Conservation (phyloP, 2,113 vertebrate genomes). For the Rhabdomys dilectus region DNA sequence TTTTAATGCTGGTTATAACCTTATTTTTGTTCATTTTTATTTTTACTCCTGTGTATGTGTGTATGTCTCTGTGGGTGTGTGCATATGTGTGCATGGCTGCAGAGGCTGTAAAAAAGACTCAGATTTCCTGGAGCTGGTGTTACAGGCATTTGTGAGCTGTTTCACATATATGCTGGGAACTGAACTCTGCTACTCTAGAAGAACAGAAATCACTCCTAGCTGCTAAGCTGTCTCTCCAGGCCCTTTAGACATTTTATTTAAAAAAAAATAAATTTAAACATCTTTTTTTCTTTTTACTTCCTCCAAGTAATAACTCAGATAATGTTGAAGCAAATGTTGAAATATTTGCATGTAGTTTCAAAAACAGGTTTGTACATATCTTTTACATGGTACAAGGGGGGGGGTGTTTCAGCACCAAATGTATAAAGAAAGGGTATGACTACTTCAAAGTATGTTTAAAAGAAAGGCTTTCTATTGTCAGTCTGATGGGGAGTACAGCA, state of each 20-base stretch:
- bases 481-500: neutral
- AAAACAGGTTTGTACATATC: accelerated
- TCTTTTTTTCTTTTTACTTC: no score
- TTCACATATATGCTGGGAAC: neutral
- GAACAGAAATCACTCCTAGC: neutral
- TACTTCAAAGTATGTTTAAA: neutral
- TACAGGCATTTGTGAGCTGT: neutral
- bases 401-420: neutral
- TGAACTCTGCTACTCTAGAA: neutral
- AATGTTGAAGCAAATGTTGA: neutral
- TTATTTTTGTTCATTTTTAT: neutral
- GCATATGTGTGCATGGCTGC: neutral
- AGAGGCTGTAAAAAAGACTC: neutral
- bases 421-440: neutral
- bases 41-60: neutral
- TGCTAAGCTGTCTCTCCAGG: neutral
- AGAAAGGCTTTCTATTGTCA: neutral
- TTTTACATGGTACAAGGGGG: neutral
- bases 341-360: neutral
- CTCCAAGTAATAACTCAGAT: neutral
- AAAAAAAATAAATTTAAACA: neutral
- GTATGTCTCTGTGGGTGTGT: neutral
- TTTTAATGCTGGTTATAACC: neutral
- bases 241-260: neutral
- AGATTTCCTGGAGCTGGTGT: neutral